Evolutionary conservation across 2,113 vertebrate species (phyloP).

Genomic region (Phalacrocorax brasilianus): DNA sequence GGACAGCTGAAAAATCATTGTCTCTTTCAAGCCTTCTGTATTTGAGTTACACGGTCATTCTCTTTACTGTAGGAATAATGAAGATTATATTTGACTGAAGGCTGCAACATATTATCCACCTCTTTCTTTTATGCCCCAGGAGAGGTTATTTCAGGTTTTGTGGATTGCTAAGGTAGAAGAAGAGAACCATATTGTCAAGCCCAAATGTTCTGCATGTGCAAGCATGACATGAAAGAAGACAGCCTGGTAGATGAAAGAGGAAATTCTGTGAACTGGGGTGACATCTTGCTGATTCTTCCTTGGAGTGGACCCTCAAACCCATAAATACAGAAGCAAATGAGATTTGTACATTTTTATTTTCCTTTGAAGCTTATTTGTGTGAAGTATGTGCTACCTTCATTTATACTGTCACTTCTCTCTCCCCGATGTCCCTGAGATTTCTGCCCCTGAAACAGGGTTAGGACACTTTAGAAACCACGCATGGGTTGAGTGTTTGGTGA

Average conservation of each 20-base stretch:
- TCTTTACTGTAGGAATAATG: background rate
- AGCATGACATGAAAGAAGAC: background rate
- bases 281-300: background rate
- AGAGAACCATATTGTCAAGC: background rate
- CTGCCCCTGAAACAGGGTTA: background rate
- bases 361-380: background rate
- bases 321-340: background rate
- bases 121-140: background rate
- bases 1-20: background rate
- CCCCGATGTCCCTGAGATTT: background rate
- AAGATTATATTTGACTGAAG: background rate
- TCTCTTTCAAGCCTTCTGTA: background rate
- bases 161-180: background rate
- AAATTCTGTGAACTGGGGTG: background rate
- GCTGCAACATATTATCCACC: background rate
- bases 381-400: background rate
- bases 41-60: background rate
- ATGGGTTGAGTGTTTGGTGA: background rate
- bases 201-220: background rate
- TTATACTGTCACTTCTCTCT: background rate
- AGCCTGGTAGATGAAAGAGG: background rate
- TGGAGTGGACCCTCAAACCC: background rate
- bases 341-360: background rate
- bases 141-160: background rate
- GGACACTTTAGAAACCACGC: fast-evolving